A percentile compares a stretch with the other conserved stretches of the same genome.
Evolutionary conservation across 2,888 invertebrate genomes (phyloP).

Genomic region (Drosophila affinis): DNA sequence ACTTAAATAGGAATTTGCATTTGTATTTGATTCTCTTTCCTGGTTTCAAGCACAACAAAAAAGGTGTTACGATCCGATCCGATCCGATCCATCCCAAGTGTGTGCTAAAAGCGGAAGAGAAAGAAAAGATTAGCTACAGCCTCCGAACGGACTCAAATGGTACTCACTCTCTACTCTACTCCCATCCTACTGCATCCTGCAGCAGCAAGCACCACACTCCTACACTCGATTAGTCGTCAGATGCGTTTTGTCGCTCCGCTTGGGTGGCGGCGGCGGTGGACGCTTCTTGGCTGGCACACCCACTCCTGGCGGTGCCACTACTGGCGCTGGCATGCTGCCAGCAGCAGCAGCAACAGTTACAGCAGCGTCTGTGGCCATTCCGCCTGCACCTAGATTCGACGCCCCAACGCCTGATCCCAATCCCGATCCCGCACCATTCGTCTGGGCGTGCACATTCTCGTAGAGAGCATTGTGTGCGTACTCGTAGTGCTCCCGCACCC

Average conservation of each 20-base stretch:
- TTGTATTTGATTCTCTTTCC: conserved; percentile 2
- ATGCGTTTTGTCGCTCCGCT: conserved; percentile 94
- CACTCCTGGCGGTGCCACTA: conserved; percentile 52
- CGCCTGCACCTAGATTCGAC: conserved; percentile 84
- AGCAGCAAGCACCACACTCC: conserved; percentile 22
- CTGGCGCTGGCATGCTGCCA: conserved; percentile 35
- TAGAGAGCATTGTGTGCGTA: conserved; percentile 84
- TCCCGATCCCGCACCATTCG: conserved; percentile 9
- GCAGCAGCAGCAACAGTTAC: conserved; percentile 87
- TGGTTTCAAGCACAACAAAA: conserved; percentile 6
- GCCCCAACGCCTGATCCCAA: conserved; percentile 7
- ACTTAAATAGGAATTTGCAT: conserved; percentile 69
- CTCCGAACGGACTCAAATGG: not conserved
- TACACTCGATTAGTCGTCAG: conserved; percentile 85
- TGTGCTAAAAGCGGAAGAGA: conserved; percentile 1
- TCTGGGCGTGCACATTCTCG: conserved; percentile 88
- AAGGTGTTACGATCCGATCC: conserved; percentile 3
- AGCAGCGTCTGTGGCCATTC: conserved; percentile 85
- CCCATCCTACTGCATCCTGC: conserved; percentile 1
- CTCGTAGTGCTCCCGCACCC: conserved; percentile 93
- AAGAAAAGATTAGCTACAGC: conserved; percentile 1
- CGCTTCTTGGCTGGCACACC: conserved; percentile 85
- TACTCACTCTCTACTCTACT: conserved; percentile 3
- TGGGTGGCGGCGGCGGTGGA: conserved; percentile 95
- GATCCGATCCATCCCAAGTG: not conserved